Conservation (phyloP, 2,797 vertebrate species). For the Prunella strophiata region DNA sequence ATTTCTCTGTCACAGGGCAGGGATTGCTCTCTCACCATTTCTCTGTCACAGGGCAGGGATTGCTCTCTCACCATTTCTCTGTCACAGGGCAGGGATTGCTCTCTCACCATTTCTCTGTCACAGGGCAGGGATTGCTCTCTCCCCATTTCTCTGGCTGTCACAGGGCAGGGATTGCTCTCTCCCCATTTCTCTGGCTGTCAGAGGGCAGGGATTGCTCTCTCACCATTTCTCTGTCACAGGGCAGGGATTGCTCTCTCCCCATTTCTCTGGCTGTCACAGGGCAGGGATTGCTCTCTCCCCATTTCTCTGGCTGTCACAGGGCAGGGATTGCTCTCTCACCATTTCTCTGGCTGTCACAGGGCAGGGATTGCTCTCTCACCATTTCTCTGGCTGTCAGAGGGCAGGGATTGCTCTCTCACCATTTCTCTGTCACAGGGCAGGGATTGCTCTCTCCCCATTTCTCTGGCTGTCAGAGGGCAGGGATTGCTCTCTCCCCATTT, state of each 20-base stretch:
- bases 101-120: too few species aligned
- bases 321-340: too few species aligned
- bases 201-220: background rate
- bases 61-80: background rate
- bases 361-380: too few species aligned
- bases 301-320: background rate
- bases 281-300: accelerated
- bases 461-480: too few species aligned
- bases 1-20: too few species aligned
- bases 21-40: too few species aligned
- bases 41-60: background rate
- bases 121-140: too few species aligned
- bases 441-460: too few species aligned
- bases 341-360: too few species aligned
- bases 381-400: background rate
- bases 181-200: background rate
- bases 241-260: too few species aligned
- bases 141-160: background rate
- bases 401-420: accelerated
- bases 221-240: too few species aligned
- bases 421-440: background rate
- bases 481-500: too few species aligned
- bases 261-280: background rate
- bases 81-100: background rate
- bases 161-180: accelerated